phyloP scores from a whole-genome alignment of 2,113 vertebrate genomes.

The Sinocyclocheilus maitianheensis region DNA sequence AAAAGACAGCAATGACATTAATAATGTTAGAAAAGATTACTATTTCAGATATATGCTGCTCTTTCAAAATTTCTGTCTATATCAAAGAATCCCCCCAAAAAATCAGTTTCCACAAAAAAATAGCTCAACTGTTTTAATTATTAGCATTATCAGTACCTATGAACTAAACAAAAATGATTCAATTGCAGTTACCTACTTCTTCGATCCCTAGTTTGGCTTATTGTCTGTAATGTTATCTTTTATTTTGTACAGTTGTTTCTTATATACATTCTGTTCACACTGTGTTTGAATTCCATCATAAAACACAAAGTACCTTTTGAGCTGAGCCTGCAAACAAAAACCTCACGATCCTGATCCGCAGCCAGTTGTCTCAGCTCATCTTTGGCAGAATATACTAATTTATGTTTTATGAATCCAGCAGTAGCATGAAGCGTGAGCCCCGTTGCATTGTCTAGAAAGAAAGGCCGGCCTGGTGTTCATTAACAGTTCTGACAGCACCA shows the following conservation, averaged over 20 bases:
- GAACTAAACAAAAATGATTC: too few relatives aligned
- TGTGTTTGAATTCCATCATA: background rate
- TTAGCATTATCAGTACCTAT: too few relatives aligned
- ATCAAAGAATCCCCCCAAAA: background rate
- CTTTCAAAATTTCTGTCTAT: background rate
- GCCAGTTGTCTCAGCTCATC: conserved; percentile 15
- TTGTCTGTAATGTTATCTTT: background rate
- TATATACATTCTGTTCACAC: background rate
- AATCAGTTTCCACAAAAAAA: background rate
- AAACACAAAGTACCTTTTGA: background rate
- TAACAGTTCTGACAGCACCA: background rate
- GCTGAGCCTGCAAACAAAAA: background rate
- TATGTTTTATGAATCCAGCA: background rate
- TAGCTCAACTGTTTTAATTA: background rate
- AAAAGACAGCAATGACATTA: too few relatives aligned
- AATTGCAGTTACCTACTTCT: too few relatives aligned
- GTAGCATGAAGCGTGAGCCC: background rate
- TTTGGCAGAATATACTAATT: conserved; percentile 28
- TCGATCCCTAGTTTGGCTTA: too few relatives aligned
- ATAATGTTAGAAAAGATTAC: too few relatives aligned
- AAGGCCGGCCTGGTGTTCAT: background rate
- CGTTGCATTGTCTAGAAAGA: background rate
- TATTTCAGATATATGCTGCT: background rate
- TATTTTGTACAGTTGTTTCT: background rate
- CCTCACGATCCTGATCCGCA: background rate